Evolutionary conservation across 30 jellyfish, hydroid and myxozoan species (phyloP).

Genomic region (Aurelia aurita): DNA sequence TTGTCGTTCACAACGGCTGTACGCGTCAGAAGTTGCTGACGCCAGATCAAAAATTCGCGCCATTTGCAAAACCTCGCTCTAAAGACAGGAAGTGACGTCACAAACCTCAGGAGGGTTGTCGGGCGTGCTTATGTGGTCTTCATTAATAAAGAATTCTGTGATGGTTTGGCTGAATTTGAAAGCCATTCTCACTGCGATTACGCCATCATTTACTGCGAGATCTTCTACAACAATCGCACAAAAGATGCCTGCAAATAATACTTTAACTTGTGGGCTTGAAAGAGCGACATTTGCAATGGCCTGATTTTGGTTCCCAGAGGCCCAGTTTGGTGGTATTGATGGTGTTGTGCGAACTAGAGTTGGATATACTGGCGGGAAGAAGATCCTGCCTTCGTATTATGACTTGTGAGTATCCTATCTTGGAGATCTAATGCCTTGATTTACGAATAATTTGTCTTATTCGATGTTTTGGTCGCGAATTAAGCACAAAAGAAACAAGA

Average conservation of each 20-base stretch:
- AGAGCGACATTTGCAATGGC: conserved; percentile 97
- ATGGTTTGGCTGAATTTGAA: conserved; percentile 33
- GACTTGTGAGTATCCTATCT: conserved; percentile 72
- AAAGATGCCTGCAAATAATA: conserved; percentile 38
- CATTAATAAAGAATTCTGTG: neutral
- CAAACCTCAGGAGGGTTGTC: too few species aligned
- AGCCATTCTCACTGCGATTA: conserved; percentile 15
- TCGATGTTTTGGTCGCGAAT: neutral
- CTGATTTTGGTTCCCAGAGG: conserved; percentile 99
- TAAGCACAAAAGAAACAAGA: too few species aligned
- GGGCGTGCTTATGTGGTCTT: neutral
- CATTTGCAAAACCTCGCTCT: too few species aligned
- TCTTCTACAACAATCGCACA: conserved; percentile 31
- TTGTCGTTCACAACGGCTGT: too few species aligned
- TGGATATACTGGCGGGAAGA: conserved; percentile 97
- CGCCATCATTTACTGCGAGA: conserved; percentile 39
- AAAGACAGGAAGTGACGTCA: too few species aligned
- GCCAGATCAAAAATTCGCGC: too few species aligned
- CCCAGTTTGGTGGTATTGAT: conserved; percentile 90
- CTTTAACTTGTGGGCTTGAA: conserved; percentile 55
- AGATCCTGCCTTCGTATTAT: conserved; percentile 76
- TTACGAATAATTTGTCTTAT: neutral
- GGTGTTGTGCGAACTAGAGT: conserved; percentile 93
- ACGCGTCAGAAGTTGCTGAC: too few species aligned
- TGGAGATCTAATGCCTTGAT: neutral